phyloP scores from a whole-genome alignment of 2,797 vertebrate genomes.

The Xenops minutus region DNA sequence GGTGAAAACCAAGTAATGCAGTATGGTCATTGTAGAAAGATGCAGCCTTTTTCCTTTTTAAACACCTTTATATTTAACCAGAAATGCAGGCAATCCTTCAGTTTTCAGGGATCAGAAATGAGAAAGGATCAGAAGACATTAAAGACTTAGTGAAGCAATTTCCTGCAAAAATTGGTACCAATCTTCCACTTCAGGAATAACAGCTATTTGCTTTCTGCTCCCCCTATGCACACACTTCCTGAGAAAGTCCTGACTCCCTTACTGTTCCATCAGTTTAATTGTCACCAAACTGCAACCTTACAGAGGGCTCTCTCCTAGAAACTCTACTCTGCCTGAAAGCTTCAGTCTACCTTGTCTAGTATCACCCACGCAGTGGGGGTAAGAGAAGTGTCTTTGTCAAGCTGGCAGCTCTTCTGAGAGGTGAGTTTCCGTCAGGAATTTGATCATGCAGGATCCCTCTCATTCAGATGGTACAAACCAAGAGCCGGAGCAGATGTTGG shows the following conservation, averaged over 20 bases:
- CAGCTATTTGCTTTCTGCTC: neutral
- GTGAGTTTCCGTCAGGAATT: neutral
- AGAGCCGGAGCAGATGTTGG: neutral
- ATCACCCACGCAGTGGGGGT: neutral
- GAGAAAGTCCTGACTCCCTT: neutral
- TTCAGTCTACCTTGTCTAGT: neutral
- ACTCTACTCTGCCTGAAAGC: no score
- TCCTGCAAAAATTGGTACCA: neutral
- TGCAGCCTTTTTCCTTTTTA: neutral
- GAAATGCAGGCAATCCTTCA: neutral
- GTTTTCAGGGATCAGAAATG: neutral
- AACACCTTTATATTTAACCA: neutral
- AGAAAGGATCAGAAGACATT: neutral
- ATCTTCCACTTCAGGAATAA: neutral
- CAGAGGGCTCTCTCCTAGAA: neutral
- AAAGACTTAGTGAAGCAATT: neutral
- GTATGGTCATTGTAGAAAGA: neutral
- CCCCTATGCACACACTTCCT: no score
- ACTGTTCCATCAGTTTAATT: neutral
- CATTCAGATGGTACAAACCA: neutral
- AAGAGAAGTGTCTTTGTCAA: neutral
- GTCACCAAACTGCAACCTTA: neutral
- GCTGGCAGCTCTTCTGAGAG: neutral
- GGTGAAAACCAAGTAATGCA: neutral
- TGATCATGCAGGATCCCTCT: neutral